A percentile compares a stretch with the other conserved stretches of the same genome.
Evolutionary conservation across 2,797 vertebrate genomes (phyloP).

Genomic region (Serranus cabrilla): DNA sequence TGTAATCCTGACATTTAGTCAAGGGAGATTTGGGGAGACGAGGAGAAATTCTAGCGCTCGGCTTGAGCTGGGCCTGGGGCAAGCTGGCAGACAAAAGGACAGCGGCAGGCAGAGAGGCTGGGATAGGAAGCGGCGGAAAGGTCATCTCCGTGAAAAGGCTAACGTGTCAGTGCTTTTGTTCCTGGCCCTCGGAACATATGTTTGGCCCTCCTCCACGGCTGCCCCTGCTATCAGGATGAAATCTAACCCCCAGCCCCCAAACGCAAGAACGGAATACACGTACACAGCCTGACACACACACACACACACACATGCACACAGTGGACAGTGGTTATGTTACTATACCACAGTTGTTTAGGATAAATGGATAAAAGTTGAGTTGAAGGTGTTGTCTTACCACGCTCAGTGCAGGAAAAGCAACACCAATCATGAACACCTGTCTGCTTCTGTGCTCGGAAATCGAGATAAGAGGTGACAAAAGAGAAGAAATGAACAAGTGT

Average conservation of each 20-base stretch:
- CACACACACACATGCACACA: conserved; percentile 32
- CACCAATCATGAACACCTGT: conserved; percentile 73
- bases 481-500: conserved; percentile 61
- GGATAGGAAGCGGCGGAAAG: conserved; percentile 89
- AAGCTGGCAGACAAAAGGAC: conserved; percentile 94
- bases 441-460: conserved; percentile 62
- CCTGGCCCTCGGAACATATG: conserved; percentile 88
- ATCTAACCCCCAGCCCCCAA: conserved; percentile 81
- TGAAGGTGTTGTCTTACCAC: conserved; percentile 74
- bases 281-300: conserved; percentile 46
- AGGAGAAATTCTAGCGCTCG: conserved; percentile 93
- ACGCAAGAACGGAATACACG: conserved; percentile 76
- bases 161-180: conserved; percentile 92
- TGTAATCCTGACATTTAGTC: conserved; percentile 98
- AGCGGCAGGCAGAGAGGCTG: conserved; percentile 82
- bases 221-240: conserved; percentile 85
- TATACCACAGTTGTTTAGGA: conserved; percentile 77
- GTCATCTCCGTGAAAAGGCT: conserved; percentile 93
- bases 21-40: conserved; percentile 95
- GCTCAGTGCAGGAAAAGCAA: conserved; percentile 56
- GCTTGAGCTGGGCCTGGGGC: conserved; percentile 86
- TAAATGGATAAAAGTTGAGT: conserved; percentile 71
- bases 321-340: conserved; percentile 70
- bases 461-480: conserved; percentile 72
- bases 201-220: conserved; percentile 83